Evolutionary conservation across 2,797 vertebrate genomes (phyloP).

Genomic region (Carduelis carduelis): DNA sequence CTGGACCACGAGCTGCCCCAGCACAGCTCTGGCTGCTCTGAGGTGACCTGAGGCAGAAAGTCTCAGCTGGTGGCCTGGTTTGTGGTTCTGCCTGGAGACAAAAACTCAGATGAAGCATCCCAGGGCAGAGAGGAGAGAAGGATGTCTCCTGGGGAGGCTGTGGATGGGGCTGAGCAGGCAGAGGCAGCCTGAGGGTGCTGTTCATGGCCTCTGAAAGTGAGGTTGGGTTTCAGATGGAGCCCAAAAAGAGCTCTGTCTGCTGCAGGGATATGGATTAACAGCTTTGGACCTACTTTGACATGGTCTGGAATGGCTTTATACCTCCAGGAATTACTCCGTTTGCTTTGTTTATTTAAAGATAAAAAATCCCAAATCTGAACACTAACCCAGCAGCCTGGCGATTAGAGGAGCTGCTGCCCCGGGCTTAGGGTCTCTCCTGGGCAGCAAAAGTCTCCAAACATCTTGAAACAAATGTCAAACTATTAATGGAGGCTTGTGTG

Average conservation of each 20-base stretch:
- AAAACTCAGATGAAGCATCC: not conserved
- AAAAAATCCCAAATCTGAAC: not conserved
- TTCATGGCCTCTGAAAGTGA: not conserved
- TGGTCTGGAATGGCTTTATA: not conserved
- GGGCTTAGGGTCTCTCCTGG: not conserved
- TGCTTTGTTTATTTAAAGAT: not conserved
- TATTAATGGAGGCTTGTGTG: not conserved
- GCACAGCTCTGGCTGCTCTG: not conserved
- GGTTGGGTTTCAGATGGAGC: not conserved
- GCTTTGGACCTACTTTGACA: not conserved
- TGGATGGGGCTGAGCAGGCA: fast-evolving
- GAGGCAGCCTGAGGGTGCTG: not conserved
- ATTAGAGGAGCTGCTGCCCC: not conserved
- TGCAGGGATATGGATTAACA: not conserved
- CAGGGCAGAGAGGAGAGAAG: not conserved
- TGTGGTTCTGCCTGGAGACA: not conserved
- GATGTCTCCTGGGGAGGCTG: not conserved
- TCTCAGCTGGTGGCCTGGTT: not conserved
- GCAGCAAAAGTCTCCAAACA: not conserved
- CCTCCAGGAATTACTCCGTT: not conserved
- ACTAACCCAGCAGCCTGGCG: not conserved
- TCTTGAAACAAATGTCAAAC: not conserved
- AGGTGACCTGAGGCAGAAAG: not conserved
- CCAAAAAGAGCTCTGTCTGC: not conserved
- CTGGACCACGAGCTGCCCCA: fast-evolving